Base-by-base conservation (phyloP, 2,888 invertebrate species). In the Philereme vetulata region DNA sequence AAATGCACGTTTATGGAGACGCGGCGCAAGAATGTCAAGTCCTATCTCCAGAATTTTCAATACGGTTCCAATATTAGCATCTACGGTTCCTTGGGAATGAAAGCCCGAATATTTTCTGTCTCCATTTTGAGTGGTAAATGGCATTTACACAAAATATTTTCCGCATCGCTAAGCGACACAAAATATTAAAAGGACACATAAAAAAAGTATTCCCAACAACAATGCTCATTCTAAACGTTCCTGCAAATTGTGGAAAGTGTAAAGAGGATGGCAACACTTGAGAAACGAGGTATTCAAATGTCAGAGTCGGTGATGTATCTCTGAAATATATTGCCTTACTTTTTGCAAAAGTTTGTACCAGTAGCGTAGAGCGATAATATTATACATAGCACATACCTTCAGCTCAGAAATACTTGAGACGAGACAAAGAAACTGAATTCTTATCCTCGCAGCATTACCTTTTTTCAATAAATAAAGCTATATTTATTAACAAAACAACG, bases 241-340 rank as follows among this genome's bases (percentile, higher is more conserved):
- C 52, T 58, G 65, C 63, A 68, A 70, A 70, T 70, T 70, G 68
- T 67, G 67, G 54, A 64, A 65, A 60, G 56, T 46, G 53, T 56
- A 62, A 54, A 45, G 35, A 35, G 56, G 79, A 79, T 76, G 77
- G 85, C 81, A 83, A 82, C 86, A 84, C 84, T 86, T 82, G 76
- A 81, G 81, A 78, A 77, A 72, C 66, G 77, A 72, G 81, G 82
- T 82, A 86, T 88, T 86, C 85, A 86, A 81, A 84, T 78, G 89
- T 87, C 89, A 82, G 75, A 71, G 65, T 66, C 66, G 68, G 81
- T 88, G 85, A 89, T 87, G 83, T 86, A 89, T 88, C 83, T 82
- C 77, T 77, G 59, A 78, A 77, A 90, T 87, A 84, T 88, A 89
- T 82, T 79, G 76, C 81, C 66, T 79, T 85, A 85, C 85, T 86